These are phyloP conservation scores for Leptoteleia sp. DNA, from an alignment of 1,140 invertebrate genomes.

Conservation along the genomic window DNA sequence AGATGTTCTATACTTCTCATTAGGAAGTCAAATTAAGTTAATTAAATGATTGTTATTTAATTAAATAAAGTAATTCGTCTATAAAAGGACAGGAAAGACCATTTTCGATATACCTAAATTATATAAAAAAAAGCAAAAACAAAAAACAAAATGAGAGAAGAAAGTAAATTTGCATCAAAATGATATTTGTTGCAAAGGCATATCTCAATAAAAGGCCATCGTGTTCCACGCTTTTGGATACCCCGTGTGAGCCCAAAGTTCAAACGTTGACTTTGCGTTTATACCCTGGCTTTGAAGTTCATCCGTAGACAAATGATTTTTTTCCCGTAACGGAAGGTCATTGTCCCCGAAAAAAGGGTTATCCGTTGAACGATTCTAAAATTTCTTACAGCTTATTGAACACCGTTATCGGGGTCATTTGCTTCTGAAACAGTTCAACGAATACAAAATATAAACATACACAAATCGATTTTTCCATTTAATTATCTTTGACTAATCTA, in stretches of 20 bases:
- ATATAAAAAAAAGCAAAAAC: too few relatives aligned
- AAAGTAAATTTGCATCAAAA: too few relatives aligned
- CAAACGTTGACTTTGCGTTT: constrained; percentile 12
- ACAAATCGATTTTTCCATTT: constrained; percentile 3
- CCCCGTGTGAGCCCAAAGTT: not conserved
- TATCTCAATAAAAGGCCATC: not conserved
- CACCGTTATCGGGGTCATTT: constrained; percentile 16
- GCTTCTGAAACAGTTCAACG: not conserved
- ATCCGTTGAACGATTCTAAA: constrained; percentile 5
- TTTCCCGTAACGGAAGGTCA: constrained; percentile 5
- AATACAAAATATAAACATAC: constrained; percentile 1
- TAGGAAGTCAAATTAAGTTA: too few relatives aligned
- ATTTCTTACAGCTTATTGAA: constrained; percentile 22
- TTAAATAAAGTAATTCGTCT: too few relatives aligned
- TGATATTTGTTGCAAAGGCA: not conserved
- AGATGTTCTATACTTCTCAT: too few relatives aligned
- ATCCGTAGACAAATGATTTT: constrained; percentile 19
- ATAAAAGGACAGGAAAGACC: too few relatives aligned
- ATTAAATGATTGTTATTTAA: too few relatives aligned
- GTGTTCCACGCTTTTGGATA: not conserved
- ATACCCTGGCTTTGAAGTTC: constrained; percentile 1
- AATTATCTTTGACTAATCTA: not conserved
- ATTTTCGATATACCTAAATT: too few relatives aligned
- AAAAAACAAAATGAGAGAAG: too few relatives aligned
- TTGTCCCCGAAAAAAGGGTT: constrained; percentile 7